phyloP scores from a whole-genome alignment of 2,888 invertebrate species.

The Tuta absoluta region DNA sequence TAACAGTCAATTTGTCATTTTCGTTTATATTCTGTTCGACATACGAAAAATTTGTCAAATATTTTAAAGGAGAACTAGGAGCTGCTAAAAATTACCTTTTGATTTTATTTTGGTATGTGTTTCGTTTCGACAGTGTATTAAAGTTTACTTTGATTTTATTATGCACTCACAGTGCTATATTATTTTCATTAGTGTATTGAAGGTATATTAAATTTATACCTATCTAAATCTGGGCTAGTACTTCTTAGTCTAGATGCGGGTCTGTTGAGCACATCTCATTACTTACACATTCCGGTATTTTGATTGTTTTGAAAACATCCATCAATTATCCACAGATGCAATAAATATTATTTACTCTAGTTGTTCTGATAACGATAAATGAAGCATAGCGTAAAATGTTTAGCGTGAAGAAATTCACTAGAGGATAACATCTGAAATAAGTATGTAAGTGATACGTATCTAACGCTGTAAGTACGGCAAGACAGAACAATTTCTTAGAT shows the following conservation, averaged over 20 bases:
- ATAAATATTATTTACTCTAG: slow-evolving; percentile 17
- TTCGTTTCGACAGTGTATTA: too few relatives aligned
- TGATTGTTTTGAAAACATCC: slow-evolving; percentile 8
- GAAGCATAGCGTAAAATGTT: slow-evolving; percentile 4
- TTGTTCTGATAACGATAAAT: slow-evolving; percentile 12
- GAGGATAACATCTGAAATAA: not conserved
- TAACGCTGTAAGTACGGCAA: not conserved
- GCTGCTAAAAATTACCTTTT: too few relatives aligned
- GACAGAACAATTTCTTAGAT: not conserved
- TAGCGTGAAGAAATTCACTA: not conserved
- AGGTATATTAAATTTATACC: too few relatives aligned
- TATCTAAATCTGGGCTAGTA: not conserved
- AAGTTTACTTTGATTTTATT: too few relatives aligned
- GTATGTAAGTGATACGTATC: not conserved
- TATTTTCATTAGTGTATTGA: too few relatives aligned
- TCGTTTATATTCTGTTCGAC: too few relatives aligned
- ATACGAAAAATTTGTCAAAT: too few relatives aligned
- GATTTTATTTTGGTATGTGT: too few relatives aligned
- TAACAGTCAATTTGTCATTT: too few relatives aligned
- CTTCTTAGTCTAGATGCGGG: not conserved
- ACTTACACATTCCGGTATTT: not conserved
- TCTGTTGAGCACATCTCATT: not conserved
- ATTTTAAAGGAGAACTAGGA: too few relatives aligned
- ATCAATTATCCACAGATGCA: not conserved
- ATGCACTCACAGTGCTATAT: too few relatives aligned